Percentiles rank a stretch among this genome's conserved stretches.
Conservation (phyloP, 2,888 invertebrate genomes). For the Morpho deidamia region DNA sequence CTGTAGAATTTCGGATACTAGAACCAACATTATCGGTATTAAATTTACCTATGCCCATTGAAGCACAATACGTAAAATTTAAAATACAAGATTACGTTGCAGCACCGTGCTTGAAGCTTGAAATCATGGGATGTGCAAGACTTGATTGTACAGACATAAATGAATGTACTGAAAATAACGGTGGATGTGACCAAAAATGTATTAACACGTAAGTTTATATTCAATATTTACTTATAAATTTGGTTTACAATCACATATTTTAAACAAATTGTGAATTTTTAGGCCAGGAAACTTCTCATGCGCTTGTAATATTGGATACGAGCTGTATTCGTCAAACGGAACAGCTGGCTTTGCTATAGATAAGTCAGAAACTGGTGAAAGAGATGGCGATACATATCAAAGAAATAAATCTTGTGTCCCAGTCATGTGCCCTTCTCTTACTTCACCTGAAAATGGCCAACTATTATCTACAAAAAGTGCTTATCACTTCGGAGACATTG, state of each 20-base stretch:
- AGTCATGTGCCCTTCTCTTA: constrained; percentile 89
- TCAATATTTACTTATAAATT: neutral
- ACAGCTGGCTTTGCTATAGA: constrained; percentile 92
- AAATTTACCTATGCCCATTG: constrained; percentile 93
- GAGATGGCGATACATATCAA: constrained; percentile 93
- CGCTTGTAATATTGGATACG: constrained; percentile 93
- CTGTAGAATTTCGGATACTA: constrained; percentile 93
- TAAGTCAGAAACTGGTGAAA: constrained; percentile 88
- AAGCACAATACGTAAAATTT: constrained; percentile 92
- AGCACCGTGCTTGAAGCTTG: constrained; percentile 92
- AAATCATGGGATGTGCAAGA: constrained; percentile 95
- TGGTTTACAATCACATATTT: too few relatives aligned
- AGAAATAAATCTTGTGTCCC: constrained; percentile 97
- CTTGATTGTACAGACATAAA: constrained; percentile 93
- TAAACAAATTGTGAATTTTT: neutral
- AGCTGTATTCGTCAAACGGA: constrained; percentile 91
- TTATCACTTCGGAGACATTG: constrained; percentile 93
- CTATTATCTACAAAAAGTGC: constrained; percentile 88
- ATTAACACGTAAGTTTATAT: constrained; percentile 81
- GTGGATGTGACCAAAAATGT: constrained; percentile 96
- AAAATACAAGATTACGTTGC: constrained; percentile 92
- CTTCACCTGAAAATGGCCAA: constrained; percentile 90
- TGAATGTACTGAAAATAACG: constrained; percentile 91
- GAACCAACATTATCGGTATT: constrained; percentile 94
- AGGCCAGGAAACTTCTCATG: constrained; percentile 93